Conservation (phyloP, 2,888 invertebrate species). For the Hedychridium roseum region DNA sequence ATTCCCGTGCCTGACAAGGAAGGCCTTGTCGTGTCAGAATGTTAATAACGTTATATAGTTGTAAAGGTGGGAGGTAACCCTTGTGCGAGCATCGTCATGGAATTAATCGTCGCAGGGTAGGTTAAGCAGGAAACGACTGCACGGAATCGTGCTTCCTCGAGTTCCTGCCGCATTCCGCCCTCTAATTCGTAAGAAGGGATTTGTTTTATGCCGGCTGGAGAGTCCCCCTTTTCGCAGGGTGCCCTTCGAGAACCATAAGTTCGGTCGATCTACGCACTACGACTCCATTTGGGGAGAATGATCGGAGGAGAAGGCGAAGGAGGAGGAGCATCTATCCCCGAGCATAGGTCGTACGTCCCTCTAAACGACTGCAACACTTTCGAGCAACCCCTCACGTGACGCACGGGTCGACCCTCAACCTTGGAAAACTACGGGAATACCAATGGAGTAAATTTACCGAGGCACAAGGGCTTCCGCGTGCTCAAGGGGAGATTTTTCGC, state of each 20-base stretch:
- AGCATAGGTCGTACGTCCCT: slow-evolving; percentile 3
- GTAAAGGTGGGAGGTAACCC: too few species aligned
- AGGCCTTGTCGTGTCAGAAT: too few species aligned
- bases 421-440: slow-evolving; percentile 3
- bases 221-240: not conserved
- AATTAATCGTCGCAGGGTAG: slow-evolving; percentile 1
- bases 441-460: not conserved
- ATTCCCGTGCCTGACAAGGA: too few species aligned
- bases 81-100: not conserved
- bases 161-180: not conserved
- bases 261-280: not conserved
- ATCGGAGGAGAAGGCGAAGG: too few species aligned
- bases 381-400: too few species aligned
- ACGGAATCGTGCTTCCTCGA: not conserved
- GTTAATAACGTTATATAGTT: too few species aligned
- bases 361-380: slow-evolving; percentile 4
- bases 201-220: slow-evolving; percentile 6
- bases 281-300: not conserved
- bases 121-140: not conserved
- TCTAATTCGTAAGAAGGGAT: slow-evolving; percentile 4
- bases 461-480: too few species aligned
- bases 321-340: slow-evolving; percentile 7
- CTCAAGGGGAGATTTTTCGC: too few species aligned
- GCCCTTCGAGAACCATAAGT: not conserved
- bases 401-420: too few species aligned